A percentile compares a stretch with the other conserved stretches of the same genome.
phyloP scores from a whole-genome alignment of 2,888 invertebrate species.

The Drosophila atripex region DNA sequence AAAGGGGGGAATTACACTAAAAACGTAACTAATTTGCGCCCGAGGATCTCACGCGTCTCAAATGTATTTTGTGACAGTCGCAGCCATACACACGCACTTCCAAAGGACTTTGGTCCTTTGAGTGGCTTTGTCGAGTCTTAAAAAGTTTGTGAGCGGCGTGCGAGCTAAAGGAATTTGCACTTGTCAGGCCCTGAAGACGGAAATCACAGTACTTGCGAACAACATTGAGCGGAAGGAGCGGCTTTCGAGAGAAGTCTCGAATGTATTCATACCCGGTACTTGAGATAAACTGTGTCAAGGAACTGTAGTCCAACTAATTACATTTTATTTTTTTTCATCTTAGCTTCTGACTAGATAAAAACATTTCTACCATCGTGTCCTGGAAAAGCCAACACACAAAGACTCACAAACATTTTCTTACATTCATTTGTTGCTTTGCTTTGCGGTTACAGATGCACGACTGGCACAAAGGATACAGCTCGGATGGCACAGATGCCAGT shows the following conservation, averaged over 20 bases:
- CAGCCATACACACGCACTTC: constrained; percentile 16
- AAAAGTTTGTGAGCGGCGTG: constrained; percentile 20
- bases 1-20: constrained; percentile 63
- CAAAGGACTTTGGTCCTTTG: constrained; percentile 24
- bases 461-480: constrained; percentile 21
- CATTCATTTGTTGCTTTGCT: constrained; percentile 30
- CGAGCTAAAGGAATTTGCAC: constrained; percentile 25
- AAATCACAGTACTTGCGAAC: constrained; percentile 38
- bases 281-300: neutral
- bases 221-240: constrained; percentile 9
- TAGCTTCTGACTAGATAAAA: neutral
- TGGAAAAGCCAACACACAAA: neutral
- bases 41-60: constrained; percentile 42
- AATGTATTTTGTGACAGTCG: constrained; percentile 35
- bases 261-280: neutral
- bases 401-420: constrained; percentile 27
- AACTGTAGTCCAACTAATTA: too few relatives aligned
- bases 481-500: constrained; percentile 16
- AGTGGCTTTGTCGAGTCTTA: constrained; percentile 37
- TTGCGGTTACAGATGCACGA: constrained; percentile 22
- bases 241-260: neutral
- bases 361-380: neutral
- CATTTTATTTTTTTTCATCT: neutral
- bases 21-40: constrained; percentile 67
- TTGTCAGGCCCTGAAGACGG: constrained; percentile 34